Conservation (phyloP, 2,888 invertebrate species). For the Aphodius sticticus region DNA sequence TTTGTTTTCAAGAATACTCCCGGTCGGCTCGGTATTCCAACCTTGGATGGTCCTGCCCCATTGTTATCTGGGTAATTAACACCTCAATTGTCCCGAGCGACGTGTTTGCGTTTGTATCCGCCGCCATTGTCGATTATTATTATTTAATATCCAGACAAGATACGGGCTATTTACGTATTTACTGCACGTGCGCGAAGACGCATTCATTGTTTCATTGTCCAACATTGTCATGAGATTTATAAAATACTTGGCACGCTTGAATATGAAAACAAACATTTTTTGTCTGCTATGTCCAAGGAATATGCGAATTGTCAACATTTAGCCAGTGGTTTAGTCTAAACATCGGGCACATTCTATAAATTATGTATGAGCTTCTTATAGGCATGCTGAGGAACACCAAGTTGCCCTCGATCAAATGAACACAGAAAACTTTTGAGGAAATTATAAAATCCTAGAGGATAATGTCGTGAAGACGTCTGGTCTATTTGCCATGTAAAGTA, state of each 20-base stretch:
- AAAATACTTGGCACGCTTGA: not conserved
- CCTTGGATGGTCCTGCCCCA: not conserved
- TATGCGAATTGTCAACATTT: not conserved
- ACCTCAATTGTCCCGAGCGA: not conserved
- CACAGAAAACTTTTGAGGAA: too few relatives aligned
- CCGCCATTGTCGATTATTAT: not conserved
- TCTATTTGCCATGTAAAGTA: too few relatives aligned
- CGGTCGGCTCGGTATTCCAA: not conserved
- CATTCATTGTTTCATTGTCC: not conserved
- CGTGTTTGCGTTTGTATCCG: not conserved
- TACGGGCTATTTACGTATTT: not conserved
- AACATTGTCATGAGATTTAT: not conserved
- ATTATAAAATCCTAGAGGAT: too few relatives aligned
- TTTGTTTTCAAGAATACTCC: conserved; percentile 10
- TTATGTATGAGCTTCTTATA: too few relatives aligned
- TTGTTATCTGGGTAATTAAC: not conserved
- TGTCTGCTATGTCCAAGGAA: not conserved
- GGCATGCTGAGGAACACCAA: too few relatives aligned
- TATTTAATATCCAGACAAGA: not conserved
- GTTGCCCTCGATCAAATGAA: too few relatives aligned
- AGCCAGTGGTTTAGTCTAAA: not conserved
- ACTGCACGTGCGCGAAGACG: not conserved
- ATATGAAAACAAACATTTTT: not conserved
- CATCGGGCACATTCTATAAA: not conserved
- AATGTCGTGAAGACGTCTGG: too few relatives aligned